Evolutionary conservation across 2,113 vertebrate genomes (phyloP), one percentile per base, ranked within the genome.

Genomic region (Cervus canadensis): DNA sequence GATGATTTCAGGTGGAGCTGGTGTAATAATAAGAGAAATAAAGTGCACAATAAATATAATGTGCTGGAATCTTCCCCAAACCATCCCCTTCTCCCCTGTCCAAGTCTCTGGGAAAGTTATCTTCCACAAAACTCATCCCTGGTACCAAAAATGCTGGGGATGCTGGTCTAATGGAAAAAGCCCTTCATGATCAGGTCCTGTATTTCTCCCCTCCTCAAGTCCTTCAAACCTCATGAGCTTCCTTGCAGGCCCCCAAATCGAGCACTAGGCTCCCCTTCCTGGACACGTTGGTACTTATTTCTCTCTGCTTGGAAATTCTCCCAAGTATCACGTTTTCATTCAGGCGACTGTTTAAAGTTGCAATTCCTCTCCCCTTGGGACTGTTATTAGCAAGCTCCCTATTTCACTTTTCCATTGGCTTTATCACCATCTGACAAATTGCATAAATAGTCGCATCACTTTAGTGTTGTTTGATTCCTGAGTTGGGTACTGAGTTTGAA

Each of bases 291-390:
- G 10, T 7, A 6, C 26, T 28, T 14, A 30, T 26, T 87, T 45
- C 64, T 60, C 21, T 90, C 43, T 45, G 15, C 12, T 59, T 30
- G 91, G 52, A 89, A 56, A 25, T 59, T 87, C 10, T 83, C 5
- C 62, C 23, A 15, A 62, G 6, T 13, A 30, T 7, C 67, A 43
- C 6, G 16, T 60, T 74, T 54, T 25, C 43, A 21, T 6, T 8
- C 50, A 60, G 43, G 12, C 4, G 16, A 7, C 5, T 2, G 1
- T 2, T 33, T 52, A 10, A 19, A 4, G 4, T 7, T 56, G 26
- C 33, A 67, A 0, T 12, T 45, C 59, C 67, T 26, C 17, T 10
- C 9, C 15, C 76, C 0, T 11, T 5, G 7, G 26, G 16, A 60
- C 36, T 40, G 14, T 11, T 21, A 2, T 1, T 7, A 6, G 23